Evolutionary conservation across 2,888 invertebrate genomes (phyloP), one percentile per base, ranked within the genome.

Genomic region (Exocentrus adspersus): DNA sequence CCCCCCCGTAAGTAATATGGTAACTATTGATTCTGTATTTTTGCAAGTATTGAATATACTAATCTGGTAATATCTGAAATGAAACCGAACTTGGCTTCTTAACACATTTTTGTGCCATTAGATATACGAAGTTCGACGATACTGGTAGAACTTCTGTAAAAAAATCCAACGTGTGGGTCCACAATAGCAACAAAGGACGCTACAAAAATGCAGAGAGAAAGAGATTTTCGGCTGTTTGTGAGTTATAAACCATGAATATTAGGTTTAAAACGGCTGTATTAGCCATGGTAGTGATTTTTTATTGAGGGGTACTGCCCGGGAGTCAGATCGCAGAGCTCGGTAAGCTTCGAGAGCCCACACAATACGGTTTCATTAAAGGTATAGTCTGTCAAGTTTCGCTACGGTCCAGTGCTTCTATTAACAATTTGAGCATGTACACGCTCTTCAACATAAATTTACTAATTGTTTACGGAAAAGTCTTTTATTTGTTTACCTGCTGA

Each of bases 301-400:
- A 66, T 72, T 67, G 63, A 62, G 52, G 37, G 60, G 43, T 54
- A 43, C 54, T 42, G 54, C 42, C 58, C 56, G 57, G 60, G 57
- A 65, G 59, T 60, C 54, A 28, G 41, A 43, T 28, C 43, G n/a
- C 9, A 54, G 54, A 54, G 43, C 24, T 43, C 54, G 28, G 53
- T 56, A 56, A 62, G 60, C 58, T 63, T 61, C 63, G 64, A 72
- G 78, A 78, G 77, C 78, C 72, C 78, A 78, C 78, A 78, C 79
- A 78, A 77, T 75, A 78, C 74, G 72, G 68, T 75, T 78, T 79
- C 79, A 79, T 79, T 79, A 80, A 78, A 78, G 77, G 72, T 73
- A 69, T 67, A 76, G 37, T 37, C 77, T 79, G 79, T 78, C 76
- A 76, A 78, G 79, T 80, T 79, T 80, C 72, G 79, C 77, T 77